Evolutionary conservation across 92 coral and sea anemone genomes (phyloP).

Genomic region (Epizoanthus ramosus): DNA sequence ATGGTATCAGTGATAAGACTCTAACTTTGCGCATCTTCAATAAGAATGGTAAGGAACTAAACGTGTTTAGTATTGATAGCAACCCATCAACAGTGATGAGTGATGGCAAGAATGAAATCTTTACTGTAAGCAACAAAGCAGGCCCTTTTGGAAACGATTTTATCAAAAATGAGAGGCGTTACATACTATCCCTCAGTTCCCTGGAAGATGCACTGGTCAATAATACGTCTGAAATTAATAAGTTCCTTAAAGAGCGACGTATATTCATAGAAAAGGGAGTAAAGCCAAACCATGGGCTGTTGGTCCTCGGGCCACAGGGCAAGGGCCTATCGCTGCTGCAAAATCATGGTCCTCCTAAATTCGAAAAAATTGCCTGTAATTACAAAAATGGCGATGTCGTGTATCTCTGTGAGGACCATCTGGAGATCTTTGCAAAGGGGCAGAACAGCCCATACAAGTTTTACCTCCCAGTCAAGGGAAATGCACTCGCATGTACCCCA

Average conservation of each 20-base stretch:
- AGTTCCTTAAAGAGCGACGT: not conserved
- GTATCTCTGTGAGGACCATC: not conserved
- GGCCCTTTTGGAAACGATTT: not conserved
- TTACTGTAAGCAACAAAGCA: not conserved
- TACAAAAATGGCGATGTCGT: constrained; percentile 9
- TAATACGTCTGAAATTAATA: not conserved
- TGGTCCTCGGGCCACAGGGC: constrained; percentile 8
- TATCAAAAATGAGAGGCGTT: no score
- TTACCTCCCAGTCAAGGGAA: not conserved
- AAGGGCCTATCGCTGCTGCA: constrained; percentile 1
- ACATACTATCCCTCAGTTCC: not conserved
- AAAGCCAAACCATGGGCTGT: not conserved
- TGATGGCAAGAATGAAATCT: constrained; percentile 3
- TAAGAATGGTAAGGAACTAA: not conserved
- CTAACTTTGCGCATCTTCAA: not conserved
- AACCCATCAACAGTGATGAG: not conserved
- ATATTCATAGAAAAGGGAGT: not conserved
- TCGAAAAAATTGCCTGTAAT: not conserved
- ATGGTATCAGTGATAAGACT: not conserved
- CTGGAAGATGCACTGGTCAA: not conserved
- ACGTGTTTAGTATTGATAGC: not conserved
- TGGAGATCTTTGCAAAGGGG: no score
- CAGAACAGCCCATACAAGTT: not conserved
- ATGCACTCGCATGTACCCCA: not conserved
- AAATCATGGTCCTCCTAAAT: not conserved